Base-by-base conservation (phyloP, 2,888 invertebrate genomes). In the Temnothorax unifasciatus region DNA sequence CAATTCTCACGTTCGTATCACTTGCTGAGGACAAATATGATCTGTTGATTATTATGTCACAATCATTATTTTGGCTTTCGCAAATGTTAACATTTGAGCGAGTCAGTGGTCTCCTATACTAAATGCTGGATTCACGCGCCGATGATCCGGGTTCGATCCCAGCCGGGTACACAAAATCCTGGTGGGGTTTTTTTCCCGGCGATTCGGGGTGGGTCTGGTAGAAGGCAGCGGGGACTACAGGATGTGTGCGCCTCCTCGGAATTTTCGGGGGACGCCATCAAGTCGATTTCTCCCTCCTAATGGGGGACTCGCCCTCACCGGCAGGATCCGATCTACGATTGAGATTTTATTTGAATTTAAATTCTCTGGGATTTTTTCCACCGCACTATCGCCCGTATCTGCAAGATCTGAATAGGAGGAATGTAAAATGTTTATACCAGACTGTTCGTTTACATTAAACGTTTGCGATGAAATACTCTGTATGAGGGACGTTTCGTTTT, bases 351-450 rank as follows among this genome's bases (percentile, higher is more conserved):
- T 50, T 25, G 15, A 8, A 47, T 47, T 41, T 34, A 8, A 68
- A 57, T 29, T 25, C 9, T 25, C 15, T 6, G 9, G 11, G 2
- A 8, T 5, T 77, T 41, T 13, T 50, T 63, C 15, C n/a, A 15
- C 5, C 3, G 2, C 9, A 54, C 54, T 4, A 13, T 21, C 18
- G 11, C 13, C 41, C 11, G n/a, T 18, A 6, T 64, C 15, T 15
- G 25, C 47, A 9, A 13, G n/a, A 21, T 76, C 15, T 3, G n/a
- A 47, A 3, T 4, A 2, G 4, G 25, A 18, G 3, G 41, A 52
- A 68, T 68, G n/a, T 44, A 68, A 44, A 44, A n/a, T 66, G 2
- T 47, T 38, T 54, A 68, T 25, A 15, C 25, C 54, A 2, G 68
- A 68, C 15, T 54, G 29, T n/a, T 77, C 44, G 8, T 54, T 29